Conservation (phyloP, 2,888 invertebrate species). For the Ceriagrion tenellum region DNA sequence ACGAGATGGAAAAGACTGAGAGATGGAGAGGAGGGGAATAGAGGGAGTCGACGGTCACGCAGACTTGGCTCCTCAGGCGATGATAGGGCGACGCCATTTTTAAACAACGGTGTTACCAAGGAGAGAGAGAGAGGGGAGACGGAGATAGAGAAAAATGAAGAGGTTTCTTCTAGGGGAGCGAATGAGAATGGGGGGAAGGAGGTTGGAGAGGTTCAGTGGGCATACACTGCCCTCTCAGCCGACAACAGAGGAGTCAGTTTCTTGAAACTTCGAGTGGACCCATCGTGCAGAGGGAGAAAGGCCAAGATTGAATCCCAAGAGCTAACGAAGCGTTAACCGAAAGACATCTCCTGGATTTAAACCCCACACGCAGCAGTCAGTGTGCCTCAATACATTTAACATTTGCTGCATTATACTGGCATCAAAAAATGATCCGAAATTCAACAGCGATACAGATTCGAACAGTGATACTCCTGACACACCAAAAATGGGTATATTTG, state of each 20-base stretch:
- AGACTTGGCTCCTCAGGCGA: slow-evolving; percentile 24
- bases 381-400: too few species aligned
- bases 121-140: not conserved
- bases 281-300: too few species aligned
- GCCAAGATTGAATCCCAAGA: too few species aligned
- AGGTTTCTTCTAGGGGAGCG: not conserved
- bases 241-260: not conserved
- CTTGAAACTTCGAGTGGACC: not conserved
- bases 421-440: too few species aligned
- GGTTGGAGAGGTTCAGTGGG: too few species aligned
- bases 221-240: not conserved
- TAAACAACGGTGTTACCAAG: slow-evolving; percentile 36
- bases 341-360: too few species aligned
- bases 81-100: slow-evolving; percentile 42
- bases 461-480: too few species aligned
- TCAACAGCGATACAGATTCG: too few species aligned
- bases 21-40: not conserved
- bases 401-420: too few species aligned
- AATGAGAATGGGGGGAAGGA: not conserved
- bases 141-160: not conserved
- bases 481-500: too few species aligned
- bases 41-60: not conserved
- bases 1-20: not conserved
- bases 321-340: too few species aligned
- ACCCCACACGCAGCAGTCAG: too few species aligned